Percentiles rank a stretch among this genome's conserved stretches.
Conservation (phyloP, 2,888 invertebrate species). For the Zelleria hepariella region DNA sequence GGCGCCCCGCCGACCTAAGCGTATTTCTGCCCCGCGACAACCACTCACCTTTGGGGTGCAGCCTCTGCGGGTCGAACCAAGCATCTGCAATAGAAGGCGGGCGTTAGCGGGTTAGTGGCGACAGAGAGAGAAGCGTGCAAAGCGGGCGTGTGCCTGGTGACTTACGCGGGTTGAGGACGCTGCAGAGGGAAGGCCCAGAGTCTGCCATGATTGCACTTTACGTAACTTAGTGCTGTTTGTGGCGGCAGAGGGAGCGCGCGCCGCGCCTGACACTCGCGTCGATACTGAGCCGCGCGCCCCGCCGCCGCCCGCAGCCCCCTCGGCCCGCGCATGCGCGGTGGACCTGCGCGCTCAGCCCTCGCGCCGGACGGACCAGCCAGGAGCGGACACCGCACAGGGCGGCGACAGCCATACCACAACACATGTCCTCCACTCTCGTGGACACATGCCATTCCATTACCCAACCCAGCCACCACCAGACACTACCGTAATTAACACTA, state of each 20-base stretch:
- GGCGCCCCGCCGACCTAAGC: conserved; percentile 41
- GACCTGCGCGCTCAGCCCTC: conserved; percentile 21
- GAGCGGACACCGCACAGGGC: neutral
- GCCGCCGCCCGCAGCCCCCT: conserved; percentile 35
- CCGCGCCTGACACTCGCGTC: conserved; percentile 72
- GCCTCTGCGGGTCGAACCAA: conserved; percentile 93
- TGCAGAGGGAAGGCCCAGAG: conserved; percentile 63
- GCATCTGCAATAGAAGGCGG: conserved; percentile 85
- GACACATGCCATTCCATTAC: neutral
- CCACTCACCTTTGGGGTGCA: conserved; percentile 91
- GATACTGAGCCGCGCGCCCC: conserved; percentile 40
- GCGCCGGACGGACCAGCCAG: conserved; percentile 12
- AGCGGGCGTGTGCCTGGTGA: conserved; percentile 34
- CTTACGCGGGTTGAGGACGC: conserved; percentile 65
- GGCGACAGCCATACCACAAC: neutral
- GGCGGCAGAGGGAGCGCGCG: conserved; percentile 60
- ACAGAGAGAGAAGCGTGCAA: conserved; percentile 50
- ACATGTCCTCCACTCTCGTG: neutral
- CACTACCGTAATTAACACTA: neutral
- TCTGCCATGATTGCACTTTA: conserved; percentile 63
- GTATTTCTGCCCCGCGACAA: conserved; percentile 29
- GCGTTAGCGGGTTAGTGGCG: conserved; percentile 71
- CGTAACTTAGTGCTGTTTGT: conserved; percentile 46
- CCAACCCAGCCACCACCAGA: neutral
- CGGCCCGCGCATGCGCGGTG: conserved; percentile 24